A percentile compares a stretch with the other conserved stretches of the same genome.
Conservation (phyloP, 2,113 vertebrate genomes). For the Mugil cephalus region DNA sequence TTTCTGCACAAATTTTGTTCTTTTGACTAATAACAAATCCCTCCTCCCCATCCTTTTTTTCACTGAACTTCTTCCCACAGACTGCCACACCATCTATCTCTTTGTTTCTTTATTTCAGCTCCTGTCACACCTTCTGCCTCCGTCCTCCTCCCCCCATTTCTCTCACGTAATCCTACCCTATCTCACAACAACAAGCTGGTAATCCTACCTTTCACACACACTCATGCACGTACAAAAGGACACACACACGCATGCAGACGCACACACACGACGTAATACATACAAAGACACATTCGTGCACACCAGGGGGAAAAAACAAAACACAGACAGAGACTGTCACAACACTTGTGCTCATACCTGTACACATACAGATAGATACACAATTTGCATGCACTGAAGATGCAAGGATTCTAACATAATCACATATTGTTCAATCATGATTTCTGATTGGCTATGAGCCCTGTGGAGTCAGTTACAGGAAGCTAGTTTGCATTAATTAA, state of each 20-base stretch:
- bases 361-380: neutral
- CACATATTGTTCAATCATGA: conserved; percentile 11
- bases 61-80: conserved; percentile 55
- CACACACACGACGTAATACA: neutral
- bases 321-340: conserved; percentile 32
- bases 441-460: conserved; percentile 35
- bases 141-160: conserved; percentile 39
- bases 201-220: conserved; percentile 66
- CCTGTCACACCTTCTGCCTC: conserved; percentile 57
- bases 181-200: conserved; percentile 68
- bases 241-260: conserved; percentile 4
- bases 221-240: conserved; percentile 24
- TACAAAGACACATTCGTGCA: conserved; percentile 7
- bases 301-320: neutral
- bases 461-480: conserved; percentile 27
- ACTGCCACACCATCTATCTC: conserved; percentile 62
- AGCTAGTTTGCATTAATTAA: conserved; percentile 47
- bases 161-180: conserved; percentile 68
- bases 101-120: conserved; percentile 54
- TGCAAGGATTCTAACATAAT: conserved; percentile 3
- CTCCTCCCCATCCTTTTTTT: conserved; percentile 6
- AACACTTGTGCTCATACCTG: conserved; percentile 26
- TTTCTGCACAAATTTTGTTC: neutral
- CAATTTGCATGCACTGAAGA: neutral
- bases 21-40: conserved; percentile 25